Conservation (phyloP, 2,888 invertebrate species). For the Plagodis pulveraria region DNA sequence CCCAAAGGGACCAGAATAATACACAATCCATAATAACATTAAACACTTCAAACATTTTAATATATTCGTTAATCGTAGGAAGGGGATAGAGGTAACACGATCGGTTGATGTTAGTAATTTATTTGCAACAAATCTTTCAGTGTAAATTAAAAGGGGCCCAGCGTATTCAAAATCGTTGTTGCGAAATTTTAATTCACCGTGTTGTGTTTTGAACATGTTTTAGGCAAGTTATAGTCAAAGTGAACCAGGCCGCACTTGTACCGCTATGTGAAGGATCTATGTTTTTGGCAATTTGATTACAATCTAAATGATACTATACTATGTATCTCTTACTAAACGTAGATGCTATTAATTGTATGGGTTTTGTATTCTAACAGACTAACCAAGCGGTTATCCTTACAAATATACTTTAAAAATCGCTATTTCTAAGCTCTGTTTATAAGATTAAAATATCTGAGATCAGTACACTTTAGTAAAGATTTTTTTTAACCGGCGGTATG, state of each 20-base stretch:
- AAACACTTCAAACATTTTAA: constrained; percentile 39
- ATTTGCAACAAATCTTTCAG: constrained; percentile 61
- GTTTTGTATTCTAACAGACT: too few relatives aligned
- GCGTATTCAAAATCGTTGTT: not conserved
- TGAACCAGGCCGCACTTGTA: not conserved
- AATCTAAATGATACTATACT: too few relatives aligned
- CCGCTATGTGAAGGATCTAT: too few relatives aligned
- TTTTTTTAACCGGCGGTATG: too few relatives aligned
- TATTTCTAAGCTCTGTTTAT: too few relatives aligned
- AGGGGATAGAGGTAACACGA: constrained; percentile 51
- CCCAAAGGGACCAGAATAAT: constrained; percentile 37
- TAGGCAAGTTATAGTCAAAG: not conserved
- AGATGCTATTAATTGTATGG: too few relatives aligned
- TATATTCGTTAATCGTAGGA: constrained; percentile 35
- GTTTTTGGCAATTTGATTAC: too few relatives aligned
- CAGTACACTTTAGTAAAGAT: too few relatives aligned
- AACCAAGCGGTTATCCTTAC: too few relatives aligned
- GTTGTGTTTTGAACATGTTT: not conserved
- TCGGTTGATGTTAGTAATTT: constrained; percentile 58
- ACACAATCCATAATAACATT: constrained; percentile 43
- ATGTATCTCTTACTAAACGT: too few relatives aligned
- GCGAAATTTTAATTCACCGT: not conserved
- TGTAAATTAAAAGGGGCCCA: constrained; percentile 10
- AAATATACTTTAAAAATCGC: too few relatives aligned
- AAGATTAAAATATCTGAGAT: too few relatives aligned